phyloP scores from a whole-genome alignment of 2,113 vertebrate species.

The Nyctibius bracteatus region DNA sequence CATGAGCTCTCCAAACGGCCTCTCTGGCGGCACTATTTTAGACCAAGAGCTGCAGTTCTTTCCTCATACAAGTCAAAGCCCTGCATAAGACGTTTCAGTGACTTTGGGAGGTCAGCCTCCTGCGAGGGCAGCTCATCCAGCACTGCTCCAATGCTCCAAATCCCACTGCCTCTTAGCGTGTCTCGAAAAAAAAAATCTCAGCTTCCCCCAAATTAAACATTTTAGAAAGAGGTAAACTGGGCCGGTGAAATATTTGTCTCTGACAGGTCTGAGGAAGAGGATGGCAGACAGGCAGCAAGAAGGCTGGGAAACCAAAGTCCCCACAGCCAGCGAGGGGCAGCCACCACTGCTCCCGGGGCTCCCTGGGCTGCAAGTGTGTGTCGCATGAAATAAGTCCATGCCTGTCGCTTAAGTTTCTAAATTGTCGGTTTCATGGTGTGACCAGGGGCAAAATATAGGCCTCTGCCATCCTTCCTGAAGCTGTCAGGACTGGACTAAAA shows the following conservation, averaged over 20 bases:
- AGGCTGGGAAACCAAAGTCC: not conserved
- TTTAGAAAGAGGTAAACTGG: not conserved
- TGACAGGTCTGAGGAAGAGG: not conserved
- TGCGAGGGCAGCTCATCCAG: not conserved
- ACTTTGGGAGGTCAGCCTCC: not conserved
- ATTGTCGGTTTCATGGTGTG: accelerated
- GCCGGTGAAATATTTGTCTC: not conserved
- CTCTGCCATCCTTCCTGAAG: not conserved
- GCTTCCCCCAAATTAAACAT: not conserved
- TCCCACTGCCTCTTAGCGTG: not conserved
- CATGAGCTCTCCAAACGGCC: not conserved
- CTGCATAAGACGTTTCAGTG: not conserved
- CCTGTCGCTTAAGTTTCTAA: not conserved
- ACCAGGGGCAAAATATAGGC: not conserved
- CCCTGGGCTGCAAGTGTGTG: not conserved
- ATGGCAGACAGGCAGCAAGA: not conserved
- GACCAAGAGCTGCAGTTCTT: not conserved
- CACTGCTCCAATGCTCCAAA: not conserved
- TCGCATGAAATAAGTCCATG: accelerated
- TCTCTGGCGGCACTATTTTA: not conserved
- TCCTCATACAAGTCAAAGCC: not conserved
- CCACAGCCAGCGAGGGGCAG: not conserved
- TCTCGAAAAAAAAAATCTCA: not conserved
- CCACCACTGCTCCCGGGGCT: not conserved
- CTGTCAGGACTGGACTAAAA: not conserved